These are phyloP conservation scores for Noctua janthe DNA, from an alignment of 2,888 invertebrate genomes.

Conservation along the genomic window DNA sequence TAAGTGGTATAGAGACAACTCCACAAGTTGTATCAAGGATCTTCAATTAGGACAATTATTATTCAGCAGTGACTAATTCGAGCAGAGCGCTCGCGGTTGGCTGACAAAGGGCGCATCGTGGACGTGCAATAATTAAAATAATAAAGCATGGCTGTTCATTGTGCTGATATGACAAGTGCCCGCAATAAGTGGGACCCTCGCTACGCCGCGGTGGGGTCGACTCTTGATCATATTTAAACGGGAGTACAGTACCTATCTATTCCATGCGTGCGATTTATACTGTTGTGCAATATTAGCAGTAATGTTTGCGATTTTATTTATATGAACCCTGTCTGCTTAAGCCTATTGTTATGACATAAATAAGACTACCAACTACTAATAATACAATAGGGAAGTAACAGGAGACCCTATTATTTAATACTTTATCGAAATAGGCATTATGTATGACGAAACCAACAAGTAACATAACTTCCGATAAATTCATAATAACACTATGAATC, in stretches of 20 bases:
- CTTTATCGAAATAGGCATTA: conserved; percentile 11
- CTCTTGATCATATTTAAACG: conserved; percentile 64
- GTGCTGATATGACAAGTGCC: conserved; percentile 89
- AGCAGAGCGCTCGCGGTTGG: conserved; percentile 76
- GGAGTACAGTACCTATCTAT: conserved; percentile 53
- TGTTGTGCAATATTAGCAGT: conserved; percentile 50
- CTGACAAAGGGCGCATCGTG: conserved; percentile 85
- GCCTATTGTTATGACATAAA: conserved; percentile 37
- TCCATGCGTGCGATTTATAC: conserved; percentile 52
- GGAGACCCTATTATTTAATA: conserved; percentile 5
- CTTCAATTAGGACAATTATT: conserved; percentile 83
- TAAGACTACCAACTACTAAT: background rate
- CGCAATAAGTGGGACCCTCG: conserved; percentile 86
- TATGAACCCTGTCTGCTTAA: conserved; percentile 26
- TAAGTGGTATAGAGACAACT: conserved; percentile 50
- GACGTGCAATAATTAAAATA: conserved; percentile 90
- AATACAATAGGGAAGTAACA: conserved; percentile 4
- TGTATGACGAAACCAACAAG: conserved; percentile 15
- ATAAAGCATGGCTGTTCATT: conserved; percentile 87
- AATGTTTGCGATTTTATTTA: conserved; percentile 54
- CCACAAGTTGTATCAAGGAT: conserved; percentile 72
- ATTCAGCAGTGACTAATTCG: conserved; percentile 78
- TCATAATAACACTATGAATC: conserved; percentile 59
- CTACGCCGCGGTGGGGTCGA: conserved; percentile 68
- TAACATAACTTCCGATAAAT: conserved; percentile 34